Evolutionary conservation across 2,797 vertebrate species (phyloP), one percentile per base, ranked within the genome.

Genomic region (Hyperoplus lanceolatus): DNA sequence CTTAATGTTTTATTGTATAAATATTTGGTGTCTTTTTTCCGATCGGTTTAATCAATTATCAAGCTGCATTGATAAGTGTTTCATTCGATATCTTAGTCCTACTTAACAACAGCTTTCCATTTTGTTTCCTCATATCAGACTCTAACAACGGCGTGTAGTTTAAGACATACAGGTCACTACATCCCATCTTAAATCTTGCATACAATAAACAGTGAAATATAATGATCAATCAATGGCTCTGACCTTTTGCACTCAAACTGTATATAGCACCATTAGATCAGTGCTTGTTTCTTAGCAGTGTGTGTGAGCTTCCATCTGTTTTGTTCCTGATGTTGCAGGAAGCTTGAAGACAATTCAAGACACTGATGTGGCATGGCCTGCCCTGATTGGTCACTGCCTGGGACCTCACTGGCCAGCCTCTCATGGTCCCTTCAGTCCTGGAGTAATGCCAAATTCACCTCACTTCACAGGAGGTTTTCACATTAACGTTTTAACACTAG

Each of bases 21-120:
- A 85, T 89, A 89, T 85, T 87, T 91, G 76, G 81, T 86, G 68
- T 87, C 55, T 87, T 7, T 80, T 69, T 36, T 68, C 46, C 63
- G 43, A 81, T 74, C 76, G 58, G 53, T 67, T 75, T 18, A 77
- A 41, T 5, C 50, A 57, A 58, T 42, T 54, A 61, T 84, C 75
- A 73, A 73, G 38, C 67, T 82, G 74, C 76, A 68, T 53, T 63
- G 50, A 71, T 58, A 54, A 18, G 45, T 75, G 16, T 79, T 84
- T 84, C n/a, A 46, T 67, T 67, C 39, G 48, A 45, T 66, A 57
- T 29, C 56, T 70, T 41, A 18, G 41, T n/a, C 4, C 60, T n/a
- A 4, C 56, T 18, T 75, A 39, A 65, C 63, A 79, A 39, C 64
- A 53, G 4, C 74, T 78, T 60, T 62, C 14, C 56, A 13, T 69